Evolutionary conservation across 1,140 invertebrate species (phyloP).

Genomic region (Manduca sexta): DNA sequence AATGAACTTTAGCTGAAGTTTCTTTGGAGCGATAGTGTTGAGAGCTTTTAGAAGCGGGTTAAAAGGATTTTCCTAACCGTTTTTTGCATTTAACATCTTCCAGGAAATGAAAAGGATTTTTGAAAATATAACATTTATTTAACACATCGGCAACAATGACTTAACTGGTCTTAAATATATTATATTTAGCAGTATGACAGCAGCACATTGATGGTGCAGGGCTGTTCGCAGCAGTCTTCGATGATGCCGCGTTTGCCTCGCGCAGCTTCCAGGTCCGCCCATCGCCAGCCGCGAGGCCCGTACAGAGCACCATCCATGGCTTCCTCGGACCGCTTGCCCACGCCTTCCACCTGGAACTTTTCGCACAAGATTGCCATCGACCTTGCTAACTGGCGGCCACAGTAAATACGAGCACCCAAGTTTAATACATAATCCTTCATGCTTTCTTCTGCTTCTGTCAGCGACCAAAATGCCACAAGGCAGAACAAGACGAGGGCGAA

Average conservation of each 20-base stretch:
- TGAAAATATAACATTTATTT: no score
- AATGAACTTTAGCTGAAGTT: no score
- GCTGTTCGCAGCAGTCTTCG: constrained; percentile 2
- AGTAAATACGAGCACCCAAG: neutral
- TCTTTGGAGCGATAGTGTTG: no score
- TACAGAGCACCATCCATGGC: neutral
- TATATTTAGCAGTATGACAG: constrained; percentile 11
- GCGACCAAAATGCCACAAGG: neutral
- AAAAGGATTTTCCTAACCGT: no score
- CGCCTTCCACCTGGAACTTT: neutral
- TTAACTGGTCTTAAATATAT: no score
- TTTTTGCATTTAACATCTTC: no score
- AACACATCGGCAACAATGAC: no score
- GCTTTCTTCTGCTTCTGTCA: no score
- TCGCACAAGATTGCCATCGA: constrained; percentile 3
- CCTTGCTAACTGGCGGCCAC: constrained; percentile 1
- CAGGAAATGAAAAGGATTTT: no score
- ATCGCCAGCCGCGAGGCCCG: neutral
- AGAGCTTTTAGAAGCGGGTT: no score
- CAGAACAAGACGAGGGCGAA: neutral
- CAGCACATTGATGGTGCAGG: constrained; percentile 4
- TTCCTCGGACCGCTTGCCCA: neutral
- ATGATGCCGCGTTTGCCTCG: constrained; percentile 1
- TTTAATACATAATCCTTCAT: no score
- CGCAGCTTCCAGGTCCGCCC: neutral